Evolutionary conservation across 2,113 vertebrate species (phyloP).

Genomic region (Sceloporus undulatus): DNA sequence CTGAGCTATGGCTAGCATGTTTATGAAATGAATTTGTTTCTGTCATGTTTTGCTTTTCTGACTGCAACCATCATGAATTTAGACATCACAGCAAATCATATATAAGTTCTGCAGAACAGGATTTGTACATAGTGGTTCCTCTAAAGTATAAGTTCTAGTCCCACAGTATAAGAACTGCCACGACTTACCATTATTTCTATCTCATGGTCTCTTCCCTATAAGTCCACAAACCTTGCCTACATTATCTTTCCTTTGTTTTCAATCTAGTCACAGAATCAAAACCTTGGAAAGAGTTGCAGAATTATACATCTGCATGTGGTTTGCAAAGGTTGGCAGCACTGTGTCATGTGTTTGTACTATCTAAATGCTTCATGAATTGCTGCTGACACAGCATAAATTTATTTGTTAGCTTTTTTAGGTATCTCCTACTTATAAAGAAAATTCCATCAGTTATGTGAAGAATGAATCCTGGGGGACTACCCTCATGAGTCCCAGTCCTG

Average conservation of each 20-base stretch:
- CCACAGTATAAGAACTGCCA: not conserved
- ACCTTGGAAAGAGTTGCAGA: not conserved
- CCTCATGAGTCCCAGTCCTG: not conserved
- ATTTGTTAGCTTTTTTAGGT: not conserved
- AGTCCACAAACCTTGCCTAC: not conserved
- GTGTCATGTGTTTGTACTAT: not conserved
- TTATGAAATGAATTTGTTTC: no score
- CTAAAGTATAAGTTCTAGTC: not conserved
- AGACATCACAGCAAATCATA: not conserved
- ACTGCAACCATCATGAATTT: not conserved
- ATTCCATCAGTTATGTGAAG: not conserved
- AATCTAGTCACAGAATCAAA: not conserved
- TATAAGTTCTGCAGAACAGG: no score
- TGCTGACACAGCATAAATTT: not conserved
- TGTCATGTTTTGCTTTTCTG: not conserved
- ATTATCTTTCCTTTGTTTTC: not conserved
- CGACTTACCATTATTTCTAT: not conserved
- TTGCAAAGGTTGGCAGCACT: not conserved
- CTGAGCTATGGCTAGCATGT: no score
- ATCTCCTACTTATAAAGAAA: not conserved
- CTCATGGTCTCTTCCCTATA: not conserved
- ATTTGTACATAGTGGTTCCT: not conserved
- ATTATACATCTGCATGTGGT: not conserved
- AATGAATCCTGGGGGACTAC: not conserved
- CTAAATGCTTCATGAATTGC: not conserved